Evolutionary conservation across 2,113 vertebrate species (phyloP).

Genomic region (Otus sunia): DNA sequence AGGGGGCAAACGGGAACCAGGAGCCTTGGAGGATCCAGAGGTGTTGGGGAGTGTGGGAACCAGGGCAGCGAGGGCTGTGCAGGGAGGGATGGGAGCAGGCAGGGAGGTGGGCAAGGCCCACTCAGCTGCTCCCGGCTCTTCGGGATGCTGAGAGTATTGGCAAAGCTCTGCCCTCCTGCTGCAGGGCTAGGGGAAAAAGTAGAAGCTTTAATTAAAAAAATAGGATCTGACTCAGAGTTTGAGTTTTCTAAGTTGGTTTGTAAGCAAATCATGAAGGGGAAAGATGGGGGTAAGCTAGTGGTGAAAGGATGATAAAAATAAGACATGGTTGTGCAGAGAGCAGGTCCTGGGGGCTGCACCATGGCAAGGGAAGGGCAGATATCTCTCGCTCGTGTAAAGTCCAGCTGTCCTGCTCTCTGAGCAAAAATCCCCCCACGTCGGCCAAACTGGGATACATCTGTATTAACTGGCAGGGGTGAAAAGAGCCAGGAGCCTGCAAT

Average conservation of each 20-base stretch:
- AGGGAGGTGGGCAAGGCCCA: background rate
- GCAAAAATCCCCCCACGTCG: accelerated
- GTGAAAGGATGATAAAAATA: background rate
- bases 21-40: background rate
- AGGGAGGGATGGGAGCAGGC: background rate
- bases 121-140: background rate
- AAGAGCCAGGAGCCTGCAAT: background rate
- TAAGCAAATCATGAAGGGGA: background rate
- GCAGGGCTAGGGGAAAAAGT: background rate
- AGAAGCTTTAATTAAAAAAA: background rate
- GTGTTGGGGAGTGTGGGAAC: constrained; percentile 31
- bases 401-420: background rate
- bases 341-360: background rate
- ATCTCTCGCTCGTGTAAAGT: accelerated
- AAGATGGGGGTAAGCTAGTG: background rate
- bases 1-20: background rate
- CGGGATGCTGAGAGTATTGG: background rate
- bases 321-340: background rate
- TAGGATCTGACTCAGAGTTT: background rate
- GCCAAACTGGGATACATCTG: accelerated
- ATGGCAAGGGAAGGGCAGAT: background rate
- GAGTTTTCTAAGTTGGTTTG: background rate
- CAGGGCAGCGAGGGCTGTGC: background rate
- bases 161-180: background rate
- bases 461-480: background rate